Evolutionary conservation across 2,113 vertebrate genomes (phyloP).

Genomic region (Centropus bengalensis): DNA sequence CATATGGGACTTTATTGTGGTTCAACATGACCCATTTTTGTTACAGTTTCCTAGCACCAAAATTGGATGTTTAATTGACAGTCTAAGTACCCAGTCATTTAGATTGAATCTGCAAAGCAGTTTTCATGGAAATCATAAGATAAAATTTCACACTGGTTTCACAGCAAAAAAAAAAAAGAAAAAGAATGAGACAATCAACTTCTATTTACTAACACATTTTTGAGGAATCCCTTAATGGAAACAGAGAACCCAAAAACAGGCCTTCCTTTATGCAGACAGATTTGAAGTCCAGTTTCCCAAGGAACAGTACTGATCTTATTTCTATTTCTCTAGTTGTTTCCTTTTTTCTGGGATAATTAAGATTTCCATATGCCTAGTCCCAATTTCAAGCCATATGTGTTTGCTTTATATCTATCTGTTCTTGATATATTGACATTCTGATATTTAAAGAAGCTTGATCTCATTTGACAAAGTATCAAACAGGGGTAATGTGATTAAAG

Average conservation of each 20-base stretch:
- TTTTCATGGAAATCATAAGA: background rate
- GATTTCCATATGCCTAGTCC: slow-evolving; percentile 36
- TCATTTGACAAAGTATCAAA: slow-evolving; percentile 6
- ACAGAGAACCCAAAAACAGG: background rate
- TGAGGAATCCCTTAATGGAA: background rate
- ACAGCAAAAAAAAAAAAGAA: background rate
- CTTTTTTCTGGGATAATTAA: slow-evolving; percentile 49
- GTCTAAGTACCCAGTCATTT: background rate
- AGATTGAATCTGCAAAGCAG: background rate
- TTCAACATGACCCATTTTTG: background rate
- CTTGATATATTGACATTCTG: background rate
- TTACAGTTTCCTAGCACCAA: background rate
- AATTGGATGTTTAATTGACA: background rate
- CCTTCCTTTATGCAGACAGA: background rate
- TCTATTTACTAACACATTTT: background rate
- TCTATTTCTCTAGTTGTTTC: slow-evolving; percentile 44
- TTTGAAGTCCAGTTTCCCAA: background rate
- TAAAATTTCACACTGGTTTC: background rate
- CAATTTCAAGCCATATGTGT: slow-evolving; percentile 18
- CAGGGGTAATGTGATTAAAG: background rate
- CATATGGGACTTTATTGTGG: background rate
- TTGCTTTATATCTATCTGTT: slow-evolving; percentile 26
- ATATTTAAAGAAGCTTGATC: slow-evolving; percentile 42
- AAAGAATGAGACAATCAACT: background rate
- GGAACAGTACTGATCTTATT: background rate